Base-by-base conservation (phyloP, 2,888 invertebrate species). In the Lochmaea capreae region DNA sequence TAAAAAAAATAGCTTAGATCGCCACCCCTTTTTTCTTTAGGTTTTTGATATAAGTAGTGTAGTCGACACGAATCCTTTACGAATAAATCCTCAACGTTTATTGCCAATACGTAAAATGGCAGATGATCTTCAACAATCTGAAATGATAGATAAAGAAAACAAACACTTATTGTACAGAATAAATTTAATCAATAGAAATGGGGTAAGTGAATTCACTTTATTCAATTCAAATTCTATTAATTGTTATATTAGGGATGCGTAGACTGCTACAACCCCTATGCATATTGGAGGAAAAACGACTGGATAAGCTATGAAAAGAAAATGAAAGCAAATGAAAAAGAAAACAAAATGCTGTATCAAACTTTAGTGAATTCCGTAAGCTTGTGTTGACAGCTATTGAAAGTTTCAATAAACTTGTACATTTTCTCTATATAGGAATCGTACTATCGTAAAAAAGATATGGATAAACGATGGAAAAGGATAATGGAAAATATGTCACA, bases 161-260 rank as follows among this genome's bases (percentile, higher is more conserved):
- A 90, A 91, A 79, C 87, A 90, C 14, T 81, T 93, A 10, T 81
- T 92, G 10, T 90, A 90, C 80, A 88, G 87, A 71, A 90, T 93
- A 73, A 92, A 92, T 79, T 78, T 86, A 22, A 90, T 92, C 77
- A 89, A 90, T 81, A 88, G 91, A 79, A 89, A 88, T 43, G 90
- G 90, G 79, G 78, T 78, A 69, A 58, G 71, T 74, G 3, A 6
- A 33, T 49, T 39, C 10, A n/a, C n/a, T n/a, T n/a, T 49, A n/a
- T 2, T n/a, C 0, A 18, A 10, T 16, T 18, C 4, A 9, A 42
- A 43, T 14, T 33, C n/a, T n/a, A 10, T 6, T 61, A 18, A 14
- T 16, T 58, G 16, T 26, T 11, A 3, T 69, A 58, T 39, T 11
- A 73, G 73, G 75, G 75, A 16, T 33, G 52, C n/a, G 62, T 72